Base-by-base conservation (phyloP, 2,797 vertebrate species). In the Phalloptychus januarius region DNA sequence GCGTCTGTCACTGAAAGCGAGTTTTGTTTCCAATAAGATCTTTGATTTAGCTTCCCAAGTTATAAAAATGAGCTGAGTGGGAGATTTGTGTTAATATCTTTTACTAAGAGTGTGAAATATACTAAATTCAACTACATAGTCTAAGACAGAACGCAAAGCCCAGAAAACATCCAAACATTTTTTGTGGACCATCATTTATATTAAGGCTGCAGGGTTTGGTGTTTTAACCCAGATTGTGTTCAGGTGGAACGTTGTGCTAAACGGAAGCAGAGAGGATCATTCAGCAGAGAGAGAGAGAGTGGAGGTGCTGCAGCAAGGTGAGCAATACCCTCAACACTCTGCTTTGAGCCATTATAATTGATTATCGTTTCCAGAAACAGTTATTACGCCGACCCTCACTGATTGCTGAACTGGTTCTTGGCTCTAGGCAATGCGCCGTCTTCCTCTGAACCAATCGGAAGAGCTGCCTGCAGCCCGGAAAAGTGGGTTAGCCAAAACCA, bases 271-370 rank as follows among this genome's bases (percentile, higher is more conserved):
- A 85, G 82, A 67, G 58, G 72, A 84, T 79, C 33, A 74, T 81
- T 78, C 74, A 78, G 87, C 85, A 20, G 15, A 46, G 45, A 46
- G 45, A 78, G 73, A 69, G 80, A 77, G 71, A 65, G 50, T 52
- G 74, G 20, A 48, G 76, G 61, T 61, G 70, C 72, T 44, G 82
- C 75, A 81, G 75, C 74, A 46, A 84, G 83, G 87, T 89, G 88
- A 91, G 87, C 74, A 76, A 73, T 82, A 80, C 83, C 80, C 79
- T 85, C 75, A 76, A 79, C 73, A 44, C 25, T 76, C 78, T 79
- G 46, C 84, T 88, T 72, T 85, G 78, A 87, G 82, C 75, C 91
- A 91, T 88, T 88, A 88, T 89, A 89, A 93, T 89, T 87, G 86
- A 93, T 92, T 88, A 82, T 72, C 65, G 81, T 80, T 85, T 83